Evolutionary conservation across 1,140 invertebrate genomes (phyloP), one percentile per base, ranked within the genome.

Genomic region (Lepidurus couesii): DNA sequence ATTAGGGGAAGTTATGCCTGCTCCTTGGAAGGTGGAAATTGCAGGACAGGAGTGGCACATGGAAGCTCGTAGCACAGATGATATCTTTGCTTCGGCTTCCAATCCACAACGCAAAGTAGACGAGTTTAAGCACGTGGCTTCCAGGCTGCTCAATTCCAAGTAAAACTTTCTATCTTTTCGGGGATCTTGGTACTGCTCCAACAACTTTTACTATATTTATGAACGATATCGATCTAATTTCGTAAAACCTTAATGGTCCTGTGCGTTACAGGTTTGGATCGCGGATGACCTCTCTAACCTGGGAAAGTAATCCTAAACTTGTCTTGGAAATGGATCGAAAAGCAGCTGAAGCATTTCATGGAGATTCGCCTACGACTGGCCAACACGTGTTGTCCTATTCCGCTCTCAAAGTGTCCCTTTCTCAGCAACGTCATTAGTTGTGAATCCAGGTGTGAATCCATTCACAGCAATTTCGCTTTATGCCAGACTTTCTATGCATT

Each of bases 21-120:
- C 79, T 6, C 44, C 79, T 5, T 80, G 79, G 79, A 80, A 80
- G 53, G 42, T 77, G 7, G 79, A 80, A 43, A 26, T 80, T 10
- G n/a, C 45, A 42, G 79, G 79, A 3, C 75, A 80, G 44, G 79
- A 80, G 53, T 80, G 79, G 79, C 47, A 80, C 65, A 34, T 80
- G 24, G n/a, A 78, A 13, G 79, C 79, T 43, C 42, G 42, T 44
- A 13, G 65, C 44, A 80, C 76, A 11, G 65, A 80, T 13, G 79
- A 80, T 53, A 78, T 80, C 73, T 80, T 80, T 75, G 77, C 79
- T 21, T 76, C 79, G n/a, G 13, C 44, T 24, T 24, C 73, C 8
- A 76, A 79, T 45, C 73, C 42, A 5, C 44, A 80, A 24, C 53
- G 79, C 11, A 43, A 44, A 8, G 42, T 73, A 44, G 76, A 77